Evolutionary conservation across 1,140 invertebrate genomes (phyloP).

Genomic region (Drosophila parabipectinata): DNA sequence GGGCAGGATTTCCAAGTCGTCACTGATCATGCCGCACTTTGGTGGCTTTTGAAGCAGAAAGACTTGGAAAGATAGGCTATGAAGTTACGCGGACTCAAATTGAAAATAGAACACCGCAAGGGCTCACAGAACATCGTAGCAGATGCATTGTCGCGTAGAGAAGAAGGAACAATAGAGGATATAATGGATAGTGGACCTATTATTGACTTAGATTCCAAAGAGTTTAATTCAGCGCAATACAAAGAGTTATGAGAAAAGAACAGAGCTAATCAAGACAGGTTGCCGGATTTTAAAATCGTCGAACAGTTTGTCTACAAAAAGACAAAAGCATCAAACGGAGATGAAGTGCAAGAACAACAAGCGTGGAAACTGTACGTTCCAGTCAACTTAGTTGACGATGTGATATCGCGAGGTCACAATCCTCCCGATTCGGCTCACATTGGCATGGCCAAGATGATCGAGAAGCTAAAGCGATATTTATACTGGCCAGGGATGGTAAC

Average conservation of each 20-base stretch:
- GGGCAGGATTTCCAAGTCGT: slow-evolving; percentile 21
- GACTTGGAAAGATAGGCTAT: slow-evolving; percentile 20
- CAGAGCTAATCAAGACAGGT: slow-evolving; percentile 3
- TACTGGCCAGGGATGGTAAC: neutral
- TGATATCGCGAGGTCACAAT: slow-evolving; percentile 10
- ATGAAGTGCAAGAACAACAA: neutral
- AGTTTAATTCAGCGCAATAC: slow-evolving; percentile 21
- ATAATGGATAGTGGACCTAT: neutral
- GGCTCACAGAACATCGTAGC: neutral
- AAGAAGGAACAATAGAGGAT: no score
- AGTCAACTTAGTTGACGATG: neutral
- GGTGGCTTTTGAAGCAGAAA: slow-evolving; percentile 41
- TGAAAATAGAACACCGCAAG: no score
- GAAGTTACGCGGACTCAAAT: no score
- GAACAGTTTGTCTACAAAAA: slow-evolving; percentile 21
- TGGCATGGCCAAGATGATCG: slow-evolving; percentile 14
- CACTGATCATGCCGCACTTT: slow-evolving; percentile 33
- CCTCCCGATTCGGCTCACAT: slow-evolving; percentile 18
- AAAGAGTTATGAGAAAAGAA: neutral
- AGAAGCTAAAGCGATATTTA: neutral
- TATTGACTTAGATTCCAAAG: slow-evolving; percentile 5
- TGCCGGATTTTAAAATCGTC: slow-evolving; percentile 25
- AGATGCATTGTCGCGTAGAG: neutral
- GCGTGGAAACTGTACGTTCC: slow-evolving; percentile 34
- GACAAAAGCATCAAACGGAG: slow-evolving; percentile 6